phyloP scores from a whole-genome alignment of 2,888 invertebrate genomes.

The Xylophagus ater region DNA sequence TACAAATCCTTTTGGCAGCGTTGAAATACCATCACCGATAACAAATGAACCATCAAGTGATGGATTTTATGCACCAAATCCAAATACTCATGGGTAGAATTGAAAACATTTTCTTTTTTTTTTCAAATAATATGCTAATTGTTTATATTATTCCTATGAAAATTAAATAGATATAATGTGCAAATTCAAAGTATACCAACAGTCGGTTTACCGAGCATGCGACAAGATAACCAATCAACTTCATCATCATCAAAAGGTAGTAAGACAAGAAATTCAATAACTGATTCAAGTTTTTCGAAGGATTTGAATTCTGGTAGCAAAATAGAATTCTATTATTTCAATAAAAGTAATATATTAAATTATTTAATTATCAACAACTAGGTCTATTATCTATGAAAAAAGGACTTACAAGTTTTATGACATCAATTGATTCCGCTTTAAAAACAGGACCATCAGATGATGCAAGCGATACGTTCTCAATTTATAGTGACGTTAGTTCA shows the following conservation, averaged over 20 bases:
- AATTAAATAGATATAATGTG: slow-evolving; percentile 31
- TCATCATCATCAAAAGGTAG: slow-evolving; percentile 30
- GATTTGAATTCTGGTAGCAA: slow-evolving; percentile 43
- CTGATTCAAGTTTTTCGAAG: slow-evolving; percentile 35
- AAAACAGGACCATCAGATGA: slow-evolving; percentile 61
- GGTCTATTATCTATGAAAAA: slow-evolving; percentile 71
- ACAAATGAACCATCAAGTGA: slow-evolving; percentile 34
- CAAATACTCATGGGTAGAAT: slow-evolving; percentile 36
- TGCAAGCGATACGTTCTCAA: slow-evolving; percentile 61
- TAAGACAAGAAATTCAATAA: slow-evolving; percentile 24
- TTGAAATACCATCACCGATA: slow-evolving; percentile 37
- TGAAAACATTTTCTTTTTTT: neutral
- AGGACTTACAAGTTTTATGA: slow-evolving; percentile 71
- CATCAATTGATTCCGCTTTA: slow-evolving; percentile 70
- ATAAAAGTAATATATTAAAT: no score
- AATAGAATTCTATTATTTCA: neutral
- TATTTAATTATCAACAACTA: no score
- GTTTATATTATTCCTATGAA: neutral
- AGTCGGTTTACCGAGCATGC: slow-evolving; percentile 27
- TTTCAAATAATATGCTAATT: neutral
- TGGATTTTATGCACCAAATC: slow-evolving; percentile 32
- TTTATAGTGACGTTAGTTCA: slow-evolving; percentile 72
- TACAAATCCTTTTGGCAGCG: slow-evolving; percentile 34
- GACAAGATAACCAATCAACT: slow-evolving; percentile 32
- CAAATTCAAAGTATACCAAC: slow-evolving; percentile 36